Conservation (phyloP, 2,113 vertebrate species). For the Plestiodon gilberti region DNA sequence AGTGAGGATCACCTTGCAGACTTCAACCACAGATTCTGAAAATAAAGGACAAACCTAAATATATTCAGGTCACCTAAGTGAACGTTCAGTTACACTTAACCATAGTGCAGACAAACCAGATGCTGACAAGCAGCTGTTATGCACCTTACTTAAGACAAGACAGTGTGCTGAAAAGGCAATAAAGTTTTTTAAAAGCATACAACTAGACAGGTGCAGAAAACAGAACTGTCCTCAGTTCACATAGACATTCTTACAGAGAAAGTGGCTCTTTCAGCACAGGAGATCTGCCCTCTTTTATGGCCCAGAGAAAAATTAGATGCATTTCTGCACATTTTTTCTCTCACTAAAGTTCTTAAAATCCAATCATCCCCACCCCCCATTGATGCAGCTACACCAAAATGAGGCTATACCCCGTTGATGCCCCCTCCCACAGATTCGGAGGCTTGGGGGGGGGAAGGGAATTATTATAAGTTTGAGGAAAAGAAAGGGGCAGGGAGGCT, state of each 20-base stretch:
- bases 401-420: too few species aligned
- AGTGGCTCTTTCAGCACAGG: background rate
- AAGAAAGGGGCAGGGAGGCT: too few species aligned
- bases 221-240: background rate
- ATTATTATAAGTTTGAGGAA: too few species aligned
- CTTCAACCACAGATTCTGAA: background rate
- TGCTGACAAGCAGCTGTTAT: conserved; percentile 13
- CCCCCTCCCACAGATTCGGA: too few species aligned
- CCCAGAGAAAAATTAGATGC: background rate
- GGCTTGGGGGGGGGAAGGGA: too few species aligned
- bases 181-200: background rate
- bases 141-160: background rate
- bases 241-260: conserved; percentile 16
- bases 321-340: background rate
- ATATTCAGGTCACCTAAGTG: background rate
- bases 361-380: too few species aligned
- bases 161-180: background rate
- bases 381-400: too few species aligned
- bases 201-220: background rate
- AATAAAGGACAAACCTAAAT: conserved; percentile 19
- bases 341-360: too few species aligned
- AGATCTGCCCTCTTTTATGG: background rate
- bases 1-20: background rate
- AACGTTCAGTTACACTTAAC: background rate
- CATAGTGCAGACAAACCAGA: background rate